Percentiles rank a stretch among this genome's conserved stretches.
Evolutionary conservation across 2,888 invertebrate species (phyloP).

Genomic region (Synanthedon formicaeformis): DNA sequence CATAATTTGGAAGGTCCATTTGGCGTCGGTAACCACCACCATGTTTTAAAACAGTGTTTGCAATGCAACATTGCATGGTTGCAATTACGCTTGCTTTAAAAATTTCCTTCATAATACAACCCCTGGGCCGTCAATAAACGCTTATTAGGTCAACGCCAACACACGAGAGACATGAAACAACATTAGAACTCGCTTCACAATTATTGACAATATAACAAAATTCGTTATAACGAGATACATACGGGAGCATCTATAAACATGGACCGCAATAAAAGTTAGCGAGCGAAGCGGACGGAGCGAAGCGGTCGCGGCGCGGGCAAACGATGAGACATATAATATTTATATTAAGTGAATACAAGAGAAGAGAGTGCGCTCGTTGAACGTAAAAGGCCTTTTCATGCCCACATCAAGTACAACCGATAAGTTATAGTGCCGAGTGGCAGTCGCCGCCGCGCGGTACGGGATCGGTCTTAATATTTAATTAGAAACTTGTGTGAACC

Average conservation of each 20-base stretch:
- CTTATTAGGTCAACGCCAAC: too few species aligned
- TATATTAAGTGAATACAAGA: background rate
- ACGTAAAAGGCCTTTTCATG: background rate
- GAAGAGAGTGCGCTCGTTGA: background rate
- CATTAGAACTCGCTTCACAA: background rate
- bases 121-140: too few species aligned
- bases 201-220: background rate
- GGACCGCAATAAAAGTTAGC: background rate
- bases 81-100: too few species aligned
- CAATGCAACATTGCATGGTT: too few species aligned
- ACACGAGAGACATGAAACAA: too few species aligned
- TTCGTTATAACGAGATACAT: background rate
- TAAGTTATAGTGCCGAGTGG: background rate
- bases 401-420: background rate
- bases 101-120: too few species aligned
- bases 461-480: slow-evolving; percentile 37
- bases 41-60: too few species aligned
- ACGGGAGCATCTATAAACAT: background rate
- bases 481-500: slow-evolving; percentile 42
- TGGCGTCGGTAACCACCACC: too few species aligned
- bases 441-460: background rate
- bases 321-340: background rate
- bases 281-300: background rate
- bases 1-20: too few species aligned
- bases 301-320: background rate